These are phyloP conservation scores for Melanaphis sacchari DNA, from an alignment of 1,140 invertebrate genomes.

Conservation along the genomic window DNA sequence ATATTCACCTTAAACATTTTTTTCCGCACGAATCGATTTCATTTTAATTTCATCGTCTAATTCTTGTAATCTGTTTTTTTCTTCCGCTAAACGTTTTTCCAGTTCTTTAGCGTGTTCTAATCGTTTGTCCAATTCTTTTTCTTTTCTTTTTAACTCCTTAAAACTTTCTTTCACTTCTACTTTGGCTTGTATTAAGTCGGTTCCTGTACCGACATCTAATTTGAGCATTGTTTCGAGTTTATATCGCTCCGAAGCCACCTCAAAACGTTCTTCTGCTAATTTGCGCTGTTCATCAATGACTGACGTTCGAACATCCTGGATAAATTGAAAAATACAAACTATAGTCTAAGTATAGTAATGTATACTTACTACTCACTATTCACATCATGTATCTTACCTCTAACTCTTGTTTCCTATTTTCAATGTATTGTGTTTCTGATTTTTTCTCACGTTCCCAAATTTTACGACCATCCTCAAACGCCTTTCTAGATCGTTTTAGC, in stretches of 20 bases:
- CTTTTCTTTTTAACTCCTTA: background rate
- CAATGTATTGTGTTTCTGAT: conserved; percentile 52
- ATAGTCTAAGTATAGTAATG: background rate
- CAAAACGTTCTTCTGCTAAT: conserved; percentile 46
- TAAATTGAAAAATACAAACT: background rate
- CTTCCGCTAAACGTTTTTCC: conserved; percentile 25
- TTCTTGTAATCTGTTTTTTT: conserved; percentile 1
- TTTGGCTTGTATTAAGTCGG: conserved; percentile 30
- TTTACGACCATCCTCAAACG: conserved; percentile 7
- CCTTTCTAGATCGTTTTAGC: conserved; percentile 12
- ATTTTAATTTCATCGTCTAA: conserved; percentile 40
- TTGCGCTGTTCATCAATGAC: conserved; percentile 48
- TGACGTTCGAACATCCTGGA: conserved; percentile 22
- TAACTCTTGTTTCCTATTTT: conserved; percentile 37
- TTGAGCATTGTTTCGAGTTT: conserved; percentile 32
- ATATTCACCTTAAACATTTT: conserved; percentile 48
- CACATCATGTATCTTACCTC: background rate
- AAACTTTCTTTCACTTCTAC: conserved; percentile 33
- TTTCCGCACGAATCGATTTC: conserved; percentile 49
- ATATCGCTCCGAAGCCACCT: conserved; percentile 45
- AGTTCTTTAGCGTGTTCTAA: conserved; percentile 18
- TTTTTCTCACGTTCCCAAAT: conserved; percentile 46
- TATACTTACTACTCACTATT: background rate
- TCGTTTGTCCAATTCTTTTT: conserved; percentile 47
- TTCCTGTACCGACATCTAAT: conserved; percentile 11